Evolutionary conservation across 2,797 vertebrate species (phyloP), one percentile per base, ranked within the genome.

Genomic region (Spatula clypeata): DNA sequence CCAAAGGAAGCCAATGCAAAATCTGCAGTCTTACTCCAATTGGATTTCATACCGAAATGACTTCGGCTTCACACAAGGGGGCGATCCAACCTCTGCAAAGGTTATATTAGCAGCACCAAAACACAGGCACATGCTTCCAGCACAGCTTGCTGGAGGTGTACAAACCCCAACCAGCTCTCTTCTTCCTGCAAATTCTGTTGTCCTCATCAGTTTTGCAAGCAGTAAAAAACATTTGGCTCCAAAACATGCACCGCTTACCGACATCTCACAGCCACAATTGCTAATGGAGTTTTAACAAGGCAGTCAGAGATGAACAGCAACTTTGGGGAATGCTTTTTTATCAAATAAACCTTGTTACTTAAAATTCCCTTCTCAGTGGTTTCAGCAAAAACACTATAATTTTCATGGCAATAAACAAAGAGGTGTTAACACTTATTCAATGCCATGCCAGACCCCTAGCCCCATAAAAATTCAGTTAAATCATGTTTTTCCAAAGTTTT

Each of bases 41-140:
- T 1, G 4, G 16, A 53, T 32, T 86, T 82, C 62, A 62, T 17
- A 79, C 3, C n/a, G 86, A 45, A 93, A 86, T 47, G 64, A 76
- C 74, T 32, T 67, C 32, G 55, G 29, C 55, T 83, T 53, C 79
- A 97, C 98, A 97, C 97, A 88, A 98, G 98, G 94, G 97, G 98
- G 98, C 93, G 97, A 92, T 71, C 75, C 82, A 96, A 66, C n/a
- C 88, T 71, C 89, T 96, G 53, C 44, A 92, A 94, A 91, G 57
- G 61, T 44, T 31, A 4, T 23, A 6, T 29, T 26, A 89, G 69
- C 2, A 0, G 36, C 3, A 75, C 31, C 16, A 47, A 92, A 79
- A 73, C 5, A 23, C 40, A 13, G 6, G n/a, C 38, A 4, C 9
- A 36, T 14, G 11, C 36, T 53, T 45, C 24, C 55, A 58, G 12